Base-by-base conservation (phyloP, 2,797 vertebrate species). In the Xenopus petersii region DNA sequence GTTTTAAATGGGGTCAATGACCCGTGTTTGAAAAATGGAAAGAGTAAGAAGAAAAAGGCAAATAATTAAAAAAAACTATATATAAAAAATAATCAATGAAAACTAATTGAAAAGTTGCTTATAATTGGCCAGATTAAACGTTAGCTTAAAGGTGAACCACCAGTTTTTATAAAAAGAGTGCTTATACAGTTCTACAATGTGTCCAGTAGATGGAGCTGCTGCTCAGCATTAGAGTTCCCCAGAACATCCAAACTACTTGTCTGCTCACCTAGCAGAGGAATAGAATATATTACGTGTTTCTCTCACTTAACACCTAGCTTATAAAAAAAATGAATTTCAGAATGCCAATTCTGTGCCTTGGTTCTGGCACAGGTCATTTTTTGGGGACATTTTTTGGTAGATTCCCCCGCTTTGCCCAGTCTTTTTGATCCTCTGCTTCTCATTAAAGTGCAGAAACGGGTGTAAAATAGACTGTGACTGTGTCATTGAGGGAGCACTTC, bases 401-500 rank as follows among this genome's bases (percentile, higher is more conserved):
- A 46, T 86, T 84, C 86, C 88, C 3, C 36, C 36, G 8, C 8
- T 42, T 42, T 42, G 36, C 36, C 83, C 75, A 55, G 67, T 51
- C 82, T 86, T 81, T 84, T 83, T 76, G 65, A 81, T 82, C 86
- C 83, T 86, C 86, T 81, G 86, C 84, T 84, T 86, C 73, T 55
- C 83, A 80, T 75, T 84, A 84, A 87, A 90, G 88, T 89, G 88
- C 82, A 77, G 87, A 83, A 84, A 82, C 85, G 68, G 79, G 70
- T 77, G 80, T 84, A 81, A 59, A 36, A 64, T 73, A 48, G 26
- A 16, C n/a, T 70, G 55, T 61, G 2, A 48, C 75, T 36, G 11
- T 17, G 65, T 95, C 92, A 96, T 70, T 95, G 93, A 46, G 93
- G 94, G 71, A 93, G 92, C 73, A 94, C 86, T 67, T 96, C 93